phyloP scores from a whole-genome alignment of 1,140 invertebrate species.

The Anagrus nilaparvatae region DNA sequence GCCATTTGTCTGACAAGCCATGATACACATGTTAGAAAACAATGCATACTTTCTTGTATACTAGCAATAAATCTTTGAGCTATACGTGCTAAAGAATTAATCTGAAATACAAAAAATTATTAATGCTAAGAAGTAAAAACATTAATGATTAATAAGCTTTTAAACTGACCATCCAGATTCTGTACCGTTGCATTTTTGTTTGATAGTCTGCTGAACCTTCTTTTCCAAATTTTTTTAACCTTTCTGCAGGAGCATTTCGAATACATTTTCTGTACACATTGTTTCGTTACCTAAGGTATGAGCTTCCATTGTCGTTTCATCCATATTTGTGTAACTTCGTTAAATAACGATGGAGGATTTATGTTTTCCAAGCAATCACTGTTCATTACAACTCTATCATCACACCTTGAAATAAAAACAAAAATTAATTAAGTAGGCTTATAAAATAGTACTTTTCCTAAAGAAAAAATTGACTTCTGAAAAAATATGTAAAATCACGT shows the following conservation, averaged over 20 bases:
- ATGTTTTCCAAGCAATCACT: conserved; percentile 53
- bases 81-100: conserved; percentile 68
- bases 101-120: conserved; percentile 1
- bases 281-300: conserved; percentile 48
- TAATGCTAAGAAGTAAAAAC: too few species aligned
- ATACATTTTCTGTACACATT: conserved; percentile 35
- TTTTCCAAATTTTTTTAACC: too few species aligned
- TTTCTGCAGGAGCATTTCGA: too few species aligned
- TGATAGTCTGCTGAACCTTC: too few species aligned
- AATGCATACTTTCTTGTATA: conserved; percentile 77
- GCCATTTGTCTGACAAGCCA: conserved; percentile 71
- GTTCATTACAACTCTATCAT: conserved; percentile 33
- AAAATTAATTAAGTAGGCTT: too few species aligned
- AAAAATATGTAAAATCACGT: too few species aligned
- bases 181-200: too few species aligned
- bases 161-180: too few species aligned
- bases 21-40: conserved; percentile 78
- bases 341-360: conserved; percentile 51
- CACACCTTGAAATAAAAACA: too few species aligned
- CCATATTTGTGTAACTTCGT: conserved; percentile 51
- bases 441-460: too few species aligned
- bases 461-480: too few species aligned
- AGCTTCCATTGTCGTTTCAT: conserved; percentile 49
- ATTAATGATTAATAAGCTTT: too few species aligned
- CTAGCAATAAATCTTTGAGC: conserved; percentile 75